Conservation (phyloP, 2,888 invertebrate species). For the Trissonchulus latispiculum region DNA sequence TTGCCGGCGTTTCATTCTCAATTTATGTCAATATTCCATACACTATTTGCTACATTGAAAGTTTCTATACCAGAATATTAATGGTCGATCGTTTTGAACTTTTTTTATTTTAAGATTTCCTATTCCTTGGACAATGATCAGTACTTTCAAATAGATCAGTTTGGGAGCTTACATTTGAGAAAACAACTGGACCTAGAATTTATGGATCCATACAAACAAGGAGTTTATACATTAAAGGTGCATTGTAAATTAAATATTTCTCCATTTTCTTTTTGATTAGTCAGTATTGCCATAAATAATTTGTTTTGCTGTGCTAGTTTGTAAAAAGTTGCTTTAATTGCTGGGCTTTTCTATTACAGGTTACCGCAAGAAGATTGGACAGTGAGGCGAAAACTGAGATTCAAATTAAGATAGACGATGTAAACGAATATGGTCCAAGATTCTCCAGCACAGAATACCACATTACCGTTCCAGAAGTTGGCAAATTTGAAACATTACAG, state of each 20-base stretch:
- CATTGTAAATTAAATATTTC: no score
- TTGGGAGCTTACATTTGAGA: conserved; percentile 32
- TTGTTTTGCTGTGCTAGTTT: no score
- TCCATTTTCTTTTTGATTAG: no score
- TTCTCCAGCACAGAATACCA: conserved; percentile 29
- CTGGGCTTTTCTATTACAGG: no score
- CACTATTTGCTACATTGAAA: no score
- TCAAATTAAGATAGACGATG: conserved; percentile 35
- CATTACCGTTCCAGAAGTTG: conserved; percentile 23
- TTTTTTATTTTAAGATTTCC: conserved; percentile 18
- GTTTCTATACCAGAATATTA: not conserved
- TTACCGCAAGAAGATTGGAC: not conserved
- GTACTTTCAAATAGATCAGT: conserved; percentile 29
- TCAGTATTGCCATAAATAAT: no score
- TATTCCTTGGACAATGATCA: conserved; percentile 27
- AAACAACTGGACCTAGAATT: conserved; percentile 28
- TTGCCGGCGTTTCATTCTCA: no score
- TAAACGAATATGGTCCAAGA: conserved; percentile 35
- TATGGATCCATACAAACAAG: conserved; percentile 24
- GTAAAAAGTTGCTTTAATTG: no score
- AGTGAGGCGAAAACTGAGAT: conserved; percentile 27
- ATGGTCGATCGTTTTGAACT: no score
- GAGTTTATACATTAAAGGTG: not conserved
- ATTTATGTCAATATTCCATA: no score
- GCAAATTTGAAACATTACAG: conserved; percentile 19